Evolutionary conservation across 1,140 invertebrate species (phyloP).

Genomic region (Diabrotica undecimpunctata): DNA sequence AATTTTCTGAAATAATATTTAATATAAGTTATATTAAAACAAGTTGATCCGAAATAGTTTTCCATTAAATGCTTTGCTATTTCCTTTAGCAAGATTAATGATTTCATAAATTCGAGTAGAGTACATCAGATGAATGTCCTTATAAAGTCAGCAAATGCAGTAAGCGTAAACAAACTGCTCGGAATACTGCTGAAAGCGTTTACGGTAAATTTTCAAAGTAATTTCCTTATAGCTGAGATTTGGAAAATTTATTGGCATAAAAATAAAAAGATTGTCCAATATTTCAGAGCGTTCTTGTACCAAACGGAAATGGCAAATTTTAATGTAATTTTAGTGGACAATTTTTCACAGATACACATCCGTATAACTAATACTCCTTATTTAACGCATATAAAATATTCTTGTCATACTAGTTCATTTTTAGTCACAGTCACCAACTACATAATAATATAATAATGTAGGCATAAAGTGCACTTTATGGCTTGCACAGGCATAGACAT

Average conservation of each 20-base stretch:
- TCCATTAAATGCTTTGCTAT: background rate
- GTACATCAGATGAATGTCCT: background rate
- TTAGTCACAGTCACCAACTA: no score
- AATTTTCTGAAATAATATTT: no score
- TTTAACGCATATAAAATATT: no score
- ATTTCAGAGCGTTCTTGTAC: background rate
- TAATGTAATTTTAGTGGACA: background rate
- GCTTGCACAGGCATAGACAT: no score
- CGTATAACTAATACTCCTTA: no score
- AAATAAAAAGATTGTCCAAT: slow-evolving; percentile 13
- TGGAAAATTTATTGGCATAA: slow-evolving; percentile 21
- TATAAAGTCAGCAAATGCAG: slow-evolving; percentile 1
- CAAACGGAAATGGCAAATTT: no score
- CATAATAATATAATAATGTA: no score
- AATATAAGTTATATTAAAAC: no score
- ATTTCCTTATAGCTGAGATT: slow-evolving; percentile 20
- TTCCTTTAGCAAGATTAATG: background rate
- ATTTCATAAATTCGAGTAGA: background rate
- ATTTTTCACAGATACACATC: background rate
- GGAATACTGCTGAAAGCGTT: slow-evolving; percentile 13
- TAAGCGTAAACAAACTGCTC: slow-evolving; percentile 18
- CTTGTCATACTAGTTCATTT: no score
- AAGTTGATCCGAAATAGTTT: no score
- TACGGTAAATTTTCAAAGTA: slow-evolving; percentile 21
- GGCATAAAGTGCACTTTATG: no score